A percentile compares a stretch with the other conserved stretches of the same genome.
These are phyloP conservation scores for Eira barbara DNA, from an alignment of 2,113 vertebrate genomes.

Conservation along the genomic window DNA sequence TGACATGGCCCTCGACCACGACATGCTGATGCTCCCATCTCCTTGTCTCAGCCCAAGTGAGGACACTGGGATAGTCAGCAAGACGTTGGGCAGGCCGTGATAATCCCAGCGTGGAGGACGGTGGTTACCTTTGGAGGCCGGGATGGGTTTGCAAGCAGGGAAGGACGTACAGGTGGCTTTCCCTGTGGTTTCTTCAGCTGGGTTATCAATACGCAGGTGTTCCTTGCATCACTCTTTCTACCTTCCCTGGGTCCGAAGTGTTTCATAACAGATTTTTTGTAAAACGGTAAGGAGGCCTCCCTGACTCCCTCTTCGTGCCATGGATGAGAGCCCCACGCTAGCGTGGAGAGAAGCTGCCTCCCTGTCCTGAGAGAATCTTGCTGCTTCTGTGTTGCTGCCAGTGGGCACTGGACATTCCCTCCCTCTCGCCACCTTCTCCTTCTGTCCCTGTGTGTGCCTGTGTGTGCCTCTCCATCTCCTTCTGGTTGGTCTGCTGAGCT, in stretches of 20 bases:
- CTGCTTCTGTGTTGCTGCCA: neutral
- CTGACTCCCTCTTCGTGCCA: accelerated
- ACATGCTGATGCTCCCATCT: neutral
- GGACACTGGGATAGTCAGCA: neutral
- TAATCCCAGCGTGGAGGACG: neutral
- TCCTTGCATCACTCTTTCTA: neutral
- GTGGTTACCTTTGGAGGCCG: neutral
- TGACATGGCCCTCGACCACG: neutral
- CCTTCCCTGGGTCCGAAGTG: neutral
- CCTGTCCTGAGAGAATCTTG: neutral
- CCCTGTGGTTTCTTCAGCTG: neutral
- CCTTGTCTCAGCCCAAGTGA: neutral
- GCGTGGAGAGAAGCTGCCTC: neutral
- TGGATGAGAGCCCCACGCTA: neutral
- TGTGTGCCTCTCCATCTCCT: neutral
- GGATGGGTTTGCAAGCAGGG: neutral
- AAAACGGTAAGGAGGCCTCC: neutral
- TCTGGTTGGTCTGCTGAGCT: neutral
- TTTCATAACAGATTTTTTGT: neutral
- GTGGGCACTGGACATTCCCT: neutral
- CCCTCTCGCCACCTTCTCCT: neutral
- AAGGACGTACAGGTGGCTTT: neutral
- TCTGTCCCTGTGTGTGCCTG: too few species aligned
- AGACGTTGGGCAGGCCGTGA: accelerated
- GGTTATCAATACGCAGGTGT: neutral